Evolutionary conservation across 2,888 invertebrate species (phyloP).

Genomic region (Cryptus armator): DNA sequence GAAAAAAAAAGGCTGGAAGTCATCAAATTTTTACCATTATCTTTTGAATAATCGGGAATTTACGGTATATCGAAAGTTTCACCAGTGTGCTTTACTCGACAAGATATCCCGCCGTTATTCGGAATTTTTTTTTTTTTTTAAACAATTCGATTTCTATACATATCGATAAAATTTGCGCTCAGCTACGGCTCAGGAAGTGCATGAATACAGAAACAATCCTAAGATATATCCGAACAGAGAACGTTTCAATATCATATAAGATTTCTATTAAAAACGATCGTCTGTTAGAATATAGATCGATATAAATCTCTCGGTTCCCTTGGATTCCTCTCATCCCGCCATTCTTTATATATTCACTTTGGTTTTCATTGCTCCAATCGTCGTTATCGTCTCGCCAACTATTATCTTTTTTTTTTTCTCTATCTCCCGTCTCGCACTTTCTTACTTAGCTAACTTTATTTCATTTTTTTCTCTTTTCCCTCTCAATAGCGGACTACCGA

Average conservation of each 20-base stretch:
- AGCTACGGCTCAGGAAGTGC: background rate
- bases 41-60: no score
- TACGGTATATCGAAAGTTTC: background rate
- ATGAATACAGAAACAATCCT: conserved; percentile 1
- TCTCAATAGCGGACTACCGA: conserved; percentile 17
- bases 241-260: background rate
- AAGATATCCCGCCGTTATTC: no score
- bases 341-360: conserved; percentile 48
- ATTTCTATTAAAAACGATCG: conserved; percentile 35
- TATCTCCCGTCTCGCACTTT: background rate
- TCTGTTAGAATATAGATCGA: conserved; percentile 39
- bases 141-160: background rate
- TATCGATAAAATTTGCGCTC: background rate
- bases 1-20: no score
- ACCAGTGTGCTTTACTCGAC: no score
- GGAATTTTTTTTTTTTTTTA: background rate
- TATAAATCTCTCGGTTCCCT: conserved; percentile 21
- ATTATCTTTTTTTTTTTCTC: conserved; percentile 18
- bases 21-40: no score
- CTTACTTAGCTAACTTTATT: background rate
- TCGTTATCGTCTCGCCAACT: conserved; percentile 14
- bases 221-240: background rate
- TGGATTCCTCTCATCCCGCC: conserved; percentile 26
- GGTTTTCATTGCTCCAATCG: conserved; percentile 26
- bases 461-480: conserved; percentile 30